These are phyloP conservation scores for Corythornis cristatus DNA, from an alignment of 2,113 vertebrate genomes.

Conservation along the genomic window DNA sequence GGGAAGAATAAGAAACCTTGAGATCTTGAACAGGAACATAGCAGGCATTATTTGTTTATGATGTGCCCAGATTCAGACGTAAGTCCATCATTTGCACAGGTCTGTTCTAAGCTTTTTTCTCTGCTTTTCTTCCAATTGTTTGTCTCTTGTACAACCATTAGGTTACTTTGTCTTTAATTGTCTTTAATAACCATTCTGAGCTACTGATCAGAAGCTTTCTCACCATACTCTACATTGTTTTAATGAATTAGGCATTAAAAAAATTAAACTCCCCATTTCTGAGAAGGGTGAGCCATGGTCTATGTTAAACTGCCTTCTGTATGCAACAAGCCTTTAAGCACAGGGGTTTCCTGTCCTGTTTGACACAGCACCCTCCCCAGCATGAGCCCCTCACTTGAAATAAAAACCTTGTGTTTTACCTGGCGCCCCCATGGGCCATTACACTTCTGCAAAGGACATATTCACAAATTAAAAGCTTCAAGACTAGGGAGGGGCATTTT, in stretches of 20 bases:
- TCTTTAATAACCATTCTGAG: neutral
- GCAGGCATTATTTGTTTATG: neutral
- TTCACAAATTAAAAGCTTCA: neutral
- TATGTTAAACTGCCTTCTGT: neutral
- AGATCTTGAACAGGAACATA: neutral
- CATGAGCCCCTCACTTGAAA: neutral
- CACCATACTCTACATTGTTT: neutral
- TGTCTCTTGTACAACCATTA: neutral
- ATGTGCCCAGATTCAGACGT: neutral
- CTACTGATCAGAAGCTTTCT: neutral
- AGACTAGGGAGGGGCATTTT: rapidly evolving
- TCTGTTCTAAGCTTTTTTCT: neutral
- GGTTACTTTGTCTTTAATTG: neutral
- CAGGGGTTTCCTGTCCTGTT: neutral
- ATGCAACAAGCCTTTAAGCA: neutral
- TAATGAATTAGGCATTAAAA: neutral
- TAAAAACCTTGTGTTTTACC: neutral
- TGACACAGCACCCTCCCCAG: neutral
- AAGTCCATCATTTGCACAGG: neutral
- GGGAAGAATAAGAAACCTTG: neutral
- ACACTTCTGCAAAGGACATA: rapidly evolving
- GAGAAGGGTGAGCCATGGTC: neutral
- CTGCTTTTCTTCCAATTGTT: neutral
- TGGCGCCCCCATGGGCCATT: rapidly evolving
- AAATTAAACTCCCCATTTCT: neutral